Percentiles rank a stretch among this genome's conserved stretches.
These are phyloP conservation scores for Corythornis cristatus DNA, from an alignment of 2,113 vertebrate species.

Conservation along the genomic window DNA sequence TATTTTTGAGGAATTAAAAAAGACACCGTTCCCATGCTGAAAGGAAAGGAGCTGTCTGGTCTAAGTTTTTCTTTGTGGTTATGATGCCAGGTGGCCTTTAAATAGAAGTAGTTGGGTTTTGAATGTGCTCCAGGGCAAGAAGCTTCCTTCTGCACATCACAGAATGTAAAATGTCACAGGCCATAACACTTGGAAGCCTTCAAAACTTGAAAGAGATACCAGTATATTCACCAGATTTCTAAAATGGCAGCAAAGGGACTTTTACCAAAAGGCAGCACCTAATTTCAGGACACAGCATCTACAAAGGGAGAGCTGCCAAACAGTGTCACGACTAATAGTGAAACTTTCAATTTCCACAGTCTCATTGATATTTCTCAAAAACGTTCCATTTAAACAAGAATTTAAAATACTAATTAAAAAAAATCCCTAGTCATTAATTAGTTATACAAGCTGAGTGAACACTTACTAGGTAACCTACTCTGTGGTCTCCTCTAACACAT, in stretches of 20 bases:
- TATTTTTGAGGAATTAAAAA: background rate
- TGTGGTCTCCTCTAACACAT: background rate
- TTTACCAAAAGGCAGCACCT: background rate
- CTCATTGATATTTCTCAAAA: background rate
- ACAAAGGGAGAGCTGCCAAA: background rate
- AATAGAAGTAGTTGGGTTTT: too few species aligned
- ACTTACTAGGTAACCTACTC: background rate
- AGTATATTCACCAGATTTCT: background rate
- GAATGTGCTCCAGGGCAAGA: background rate
- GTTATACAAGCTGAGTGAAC: background rate
- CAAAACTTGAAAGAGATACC: background rate
- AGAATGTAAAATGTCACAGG: background rate
- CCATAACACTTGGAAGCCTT: background rate
- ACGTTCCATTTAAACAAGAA: background rate
- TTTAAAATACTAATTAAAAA: background rate
- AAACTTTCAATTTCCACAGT: background rate
- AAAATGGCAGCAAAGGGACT: background rate
- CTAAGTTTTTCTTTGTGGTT: background rate
- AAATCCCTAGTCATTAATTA: background rate
- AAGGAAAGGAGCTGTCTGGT: background rate
- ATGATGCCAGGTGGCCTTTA: background rate
- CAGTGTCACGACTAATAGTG: rapidly evolving
- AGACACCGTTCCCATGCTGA: background rate
- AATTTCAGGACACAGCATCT: background rate
- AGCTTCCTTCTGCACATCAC: background rate